Conservation (phyloP, 2,888 invertebrate genomes). For the Netelia virgata region DNA sequence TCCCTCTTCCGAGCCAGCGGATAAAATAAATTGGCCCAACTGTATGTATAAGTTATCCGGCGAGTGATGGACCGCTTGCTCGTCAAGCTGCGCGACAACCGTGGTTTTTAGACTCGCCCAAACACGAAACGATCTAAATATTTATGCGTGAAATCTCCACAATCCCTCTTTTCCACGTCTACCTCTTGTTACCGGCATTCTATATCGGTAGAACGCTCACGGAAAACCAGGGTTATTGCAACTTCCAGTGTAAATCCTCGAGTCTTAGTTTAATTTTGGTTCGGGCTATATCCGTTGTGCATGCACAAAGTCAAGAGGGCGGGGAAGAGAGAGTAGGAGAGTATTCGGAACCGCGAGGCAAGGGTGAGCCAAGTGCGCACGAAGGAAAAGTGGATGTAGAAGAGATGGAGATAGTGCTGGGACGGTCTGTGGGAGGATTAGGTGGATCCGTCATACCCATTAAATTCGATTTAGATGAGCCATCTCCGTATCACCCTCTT, state of each 20-base stretch:
- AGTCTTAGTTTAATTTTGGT: slow-evolving; percentile 61
- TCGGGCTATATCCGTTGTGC: slow-evolving; percentile 29
- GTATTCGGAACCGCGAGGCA: slow-evolving; percentile 9
- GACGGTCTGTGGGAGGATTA: slow-evolving; percentile 62
- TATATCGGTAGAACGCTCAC: slow-evolving; percentile 32
- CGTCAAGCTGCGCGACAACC: background rate
- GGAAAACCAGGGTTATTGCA: slow-evolving; percentile 49
- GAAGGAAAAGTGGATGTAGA: slow-evolving; percentile 17
- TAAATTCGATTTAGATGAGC: slow-evolving; percentile 68
- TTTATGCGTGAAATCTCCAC: slow-evolving; percentile 53
- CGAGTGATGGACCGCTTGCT: slow-evolving; percentile 13
- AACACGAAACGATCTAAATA: slow-evolving; percentile 57
- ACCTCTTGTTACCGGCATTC: slow-evolving; percentile 24
- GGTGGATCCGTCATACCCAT: slow-evolving; percentile 61
- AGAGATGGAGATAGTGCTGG: slow-evolving; percentile 22
- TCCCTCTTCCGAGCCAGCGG: too few species aligned
- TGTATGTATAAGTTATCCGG: slow-evolving; percentile 17
- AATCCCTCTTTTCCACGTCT: slow-evolving; percentile 32
- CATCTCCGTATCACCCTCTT: slow-evolving; percentile 44
- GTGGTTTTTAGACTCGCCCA: background rate
- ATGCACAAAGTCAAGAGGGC: background rate
- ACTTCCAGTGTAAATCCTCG: slow-evolving; percentile 60
- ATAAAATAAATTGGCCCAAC: background rate
- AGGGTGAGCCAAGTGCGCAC: background rate
- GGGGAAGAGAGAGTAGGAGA: background rate